Conservation (phyloP, 2,113 vertebrate genomes). For the Polyodon spathula region DNA sequence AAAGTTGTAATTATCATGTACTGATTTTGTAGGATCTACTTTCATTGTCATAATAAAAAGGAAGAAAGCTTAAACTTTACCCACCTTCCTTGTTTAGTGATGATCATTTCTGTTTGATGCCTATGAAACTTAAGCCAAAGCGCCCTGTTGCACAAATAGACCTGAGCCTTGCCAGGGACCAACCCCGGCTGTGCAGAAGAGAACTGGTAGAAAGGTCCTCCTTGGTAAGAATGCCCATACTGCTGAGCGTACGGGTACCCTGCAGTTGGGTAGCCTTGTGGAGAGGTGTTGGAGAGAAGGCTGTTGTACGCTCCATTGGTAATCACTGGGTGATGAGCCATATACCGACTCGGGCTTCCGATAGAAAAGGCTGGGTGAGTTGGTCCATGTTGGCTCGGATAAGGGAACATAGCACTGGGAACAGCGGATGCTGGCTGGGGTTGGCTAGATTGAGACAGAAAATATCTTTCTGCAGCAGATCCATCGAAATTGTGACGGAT, state of each 20-base stretch:
- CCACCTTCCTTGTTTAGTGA: slow-evolving; percentile 97
- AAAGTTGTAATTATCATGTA: too few species aligned
- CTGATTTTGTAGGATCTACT: too few species aligned
- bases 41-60: too few species aligned
- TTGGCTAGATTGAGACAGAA: slow-evolving; percentile 90
- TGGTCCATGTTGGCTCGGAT: slow-evolving; percentile 91
- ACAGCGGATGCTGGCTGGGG: slow-evolving; percentile 83
- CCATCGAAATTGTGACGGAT: slow-evolving; percentile 99
- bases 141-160: slow-evolving; percentile 98
- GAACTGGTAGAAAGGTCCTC: slow-evolving; percentile 97
- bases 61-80: slow-evolving; percentile 19
- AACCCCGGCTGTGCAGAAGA: slow-evolving; percentile 89
- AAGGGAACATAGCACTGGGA: slow-evolving; percentile 94
- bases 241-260: slow-evolving; percentile 97
- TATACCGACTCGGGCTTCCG: slow-evolving; percentile 92
- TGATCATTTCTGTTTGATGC: slow-evolving; percentile 99
- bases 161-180: slow-evolving; percentile 94
- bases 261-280: slow-evolving; percentile 83
- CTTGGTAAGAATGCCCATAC: slow-evolving; percentile 94
- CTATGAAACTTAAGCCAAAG: slow-evolving; percentile 98
- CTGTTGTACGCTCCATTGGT: slow-evolving; percentile 98
- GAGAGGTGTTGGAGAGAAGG: slow-evolving; percentile 86
- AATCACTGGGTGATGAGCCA: slow-evolving; percentile 96
- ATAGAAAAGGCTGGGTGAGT: slow-evolving; percentile 95
- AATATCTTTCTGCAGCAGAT: slow-evolving; percentile 97